Evolutionary conservation across 2,888 invertebrate species (phyloP).

Genomic region (Pristionchus entomophagus): DNA sequence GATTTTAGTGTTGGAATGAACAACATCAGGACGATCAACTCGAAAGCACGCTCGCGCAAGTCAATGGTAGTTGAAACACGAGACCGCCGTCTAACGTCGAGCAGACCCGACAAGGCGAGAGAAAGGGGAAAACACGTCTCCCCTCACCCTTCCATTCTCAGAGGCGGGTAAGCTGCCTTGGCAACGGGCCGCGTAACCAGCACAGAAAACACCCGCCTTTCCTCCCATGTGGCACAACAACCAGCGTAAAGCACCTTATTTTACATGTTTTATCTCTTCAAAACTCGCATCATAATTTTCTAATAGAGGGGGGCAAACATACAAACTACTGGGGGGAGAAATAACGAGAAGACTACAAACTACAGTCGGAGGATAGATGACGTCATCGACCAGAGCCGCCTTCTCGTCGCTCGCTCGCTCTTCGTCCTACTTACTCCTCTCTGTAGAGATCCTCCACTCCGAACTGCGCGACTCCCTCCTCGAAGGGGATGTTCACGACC

Average conservation of each 20-base stretch:
- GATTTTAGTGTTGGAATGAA: no score
- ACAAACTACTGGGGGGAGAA: constrained; percentile 13
- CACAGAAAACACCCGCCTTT: not conserved
- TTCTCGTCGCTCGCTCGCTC: constrained; percentile 28
- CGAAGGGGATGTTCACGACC: constrained; percentile 74
- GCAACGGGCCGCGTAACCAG: constrained; percentile 25
- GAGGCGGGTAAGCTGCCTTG: not conserved
- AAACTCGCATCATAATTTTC: constrained; percentile 29
- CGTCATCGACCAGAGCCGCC: not conserved
- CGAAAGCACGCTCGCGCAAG: no score
- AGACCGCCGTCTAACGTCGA: no score
- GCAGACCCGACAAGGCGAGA: no score
- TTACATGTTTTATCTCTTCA: constrained; percentile 26
- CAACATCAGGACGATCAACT: no score
- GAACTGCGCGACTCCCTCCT: constrained; percentile 74
- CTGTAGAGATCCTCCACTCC: constrained; percentile 74
- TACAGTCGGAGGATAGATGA: not conserved
- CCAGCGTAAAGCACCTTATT: not conserved
- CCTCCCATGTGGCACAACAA: not conserved
- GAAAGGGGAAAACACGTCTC: not conserved
- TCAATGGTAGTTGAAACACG: no score
- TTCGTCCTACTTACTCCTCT: constrained; percentile 64
- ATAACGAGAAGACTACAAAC: constrained; percentile 14
- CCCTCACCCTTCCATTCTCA: not conserved
- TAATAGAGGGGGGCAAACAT: constrained; percentile 28